Base-by-base conservation (phyloP, 2,113 vertebrate genomes). In the Bubo scandiacus region DNA sequence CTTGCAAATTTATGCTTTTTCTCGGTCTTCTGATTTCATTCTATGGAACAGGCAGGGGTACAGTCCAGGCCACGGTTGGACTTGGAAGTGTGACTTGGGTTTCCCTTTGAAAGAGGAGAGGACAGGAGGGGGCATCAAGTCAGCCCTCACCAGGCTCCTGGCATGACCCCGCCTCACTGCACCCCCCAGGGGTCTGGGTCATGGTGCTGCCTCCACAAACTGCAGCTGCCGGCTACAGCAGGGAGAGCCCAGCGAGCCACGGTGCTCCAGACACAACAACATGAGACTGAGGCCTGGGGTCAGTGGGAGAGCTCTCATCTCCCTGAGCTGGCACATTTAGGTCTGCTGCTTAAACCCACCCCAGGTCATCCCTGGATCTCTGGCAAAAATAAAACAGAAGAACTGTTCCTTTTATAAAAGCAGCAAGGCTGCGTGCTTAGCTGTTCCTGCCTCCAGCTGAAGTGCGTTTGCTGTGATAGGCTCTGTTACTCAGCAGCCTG, bases 381-480 rank as follows among this genome's bases (percentile, higher is more conserved):
- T 52, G 36, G 20, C 47, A 67, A 74, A 88, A 52, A n/a, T 10
- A 27, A 21, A 67, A 11, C 11, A 32, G 47, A 61, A 32, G 47
- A 61, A 20, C 57, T 21, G 25, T 23, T 52, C 17, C 18, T 27
- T 40, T 57, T 45, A 34, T 6, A 19, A 27, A 22, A 55, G 26
- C 25, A 34, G 19, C 52, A 25, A 52, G 51, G 38, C 63, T 71
- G 43, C 0, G 0, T 47, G 54, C 38, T 54, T 11, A 14, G 49
- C 59, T 27, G 20, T 42, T 52, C 45, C 62, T 82, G 21, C 47
- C 42, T 29, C 27, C 17, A 55, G 63, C 78, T 61, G 55, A 29
- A 42, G 26, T 2, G 27, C 1, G 1, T n/a, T 82, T 45, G 42
- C 71, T 71, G 32, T 36, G 62, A 5, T 6, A 14, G 0, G 0